These are phyloP conservation scores for Nematolebias whitei DNA, from an alignment of 2,113 vertebrate species.

Conservation along the genomic window DNA sequence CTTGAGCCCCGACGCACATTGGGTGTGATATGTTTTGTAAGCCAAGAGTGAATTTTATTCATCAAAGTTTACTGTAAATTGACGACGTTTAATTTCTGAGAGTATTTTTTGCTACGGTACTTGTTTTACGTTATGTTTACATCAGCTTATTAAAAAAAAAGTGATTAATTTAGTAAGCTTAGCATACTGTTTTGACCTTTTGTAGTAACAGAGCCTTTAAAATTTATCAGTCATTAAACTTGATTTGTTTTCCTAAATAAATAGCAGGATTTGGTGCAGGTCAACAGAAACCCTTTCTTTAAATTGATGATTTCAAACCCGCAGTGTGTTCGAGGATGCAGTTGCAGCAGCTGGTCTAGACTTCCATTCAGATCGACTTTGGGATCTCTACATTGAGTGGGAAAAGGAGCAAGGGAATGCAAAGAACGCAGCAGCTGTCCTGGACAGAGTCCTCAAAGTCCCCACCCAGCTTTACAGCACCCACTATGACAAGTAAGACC, in stretches of 20 bases:
- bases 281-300: neutral
- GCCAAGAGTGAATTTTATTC: too few species aligned
- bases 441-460: slow-evolving; percentile 79
- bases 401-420: slow-evolving; percentile 83
- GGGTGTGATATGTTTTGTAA: too few species aligned
- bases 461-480: slow-evolving; percentile 87
- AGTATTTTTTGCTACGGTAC: too few species aligned
- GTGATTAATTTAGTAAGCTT: too few species aligned
- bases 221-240: too few species aligned
- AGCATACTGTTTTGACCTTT: neutral
- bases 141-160: too few species aligned
- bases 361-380: slow-evolving; percentile 87
- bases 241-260: neutral
- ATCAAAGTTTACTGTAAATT: too few species aligned
- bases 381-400: slow-evolving; percentile 87
- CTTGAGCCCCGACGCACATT: too few species aligned
- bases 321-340: slow-evolving; percentile 83
- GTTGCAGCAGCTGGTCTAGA: slow-evolving; percentile 82
- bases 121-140: too few species aligned
- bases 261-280: neutral
- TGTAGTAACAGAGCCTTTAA: neutral
- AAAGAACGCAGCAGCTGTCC: slow-evolving; percentile 73
- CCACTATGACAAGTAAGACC: slow-evolving; percentile 85
- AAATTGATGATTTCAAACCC: neutral
- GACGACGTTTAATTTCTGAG: too few species aligned